Conservation (phyloP, 2,113 vertebrate genomes). For the Struthio camelus region DNA sequence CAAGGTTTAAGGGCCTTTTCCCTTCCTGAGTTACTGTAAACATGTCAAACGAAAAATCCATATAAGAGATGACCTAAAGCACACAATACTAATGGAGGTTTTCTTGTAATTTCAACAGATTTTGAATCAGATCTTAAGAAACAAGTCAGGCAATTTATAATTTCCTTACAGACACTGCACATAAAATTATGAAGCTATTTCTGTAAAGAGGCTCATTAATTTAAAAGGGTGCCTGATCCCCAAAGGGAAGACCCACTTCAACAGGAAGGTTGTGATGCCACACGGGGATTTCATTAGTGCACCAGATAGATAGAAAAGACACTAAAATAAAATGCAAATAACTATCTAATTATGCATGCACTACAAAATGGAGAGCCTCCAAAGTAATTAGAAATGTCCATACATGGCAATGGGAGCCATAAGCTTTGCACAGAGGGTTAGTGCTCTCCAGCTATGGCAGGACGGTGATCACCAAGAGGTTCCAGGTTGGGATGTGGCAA, state of each 20-base stretch:
- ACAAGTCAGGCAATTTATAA: constrained; percentile 9
- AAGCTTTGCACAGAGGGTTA: constrained; percentile 15
- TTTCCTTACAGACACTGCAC: constrained; percentile 43
- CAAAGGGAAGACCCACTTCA: constrained; percentile 57
- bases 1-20: neutral
- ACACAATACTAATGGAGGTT: neutral
- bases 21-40: neutral
- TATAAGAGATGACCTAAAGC: neutral
- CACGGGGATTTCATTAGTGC: constrained; percentile 51
- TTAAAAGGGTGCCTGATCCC: constrained; percentile 55
- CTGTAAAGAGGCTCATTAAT: constrained; percentile 56
- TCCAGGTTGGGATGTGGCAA: neutral
- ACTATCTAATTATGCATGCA: constrained; percentile 52
- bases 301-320: neutral
- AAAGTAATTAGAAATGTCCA: constrained; percentile 51
- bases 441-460: constrained; percentile 20
- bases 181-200: constrained; percentile 44
- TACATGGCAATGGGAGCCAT: constrained; percentile 3
- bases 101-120: neutral
- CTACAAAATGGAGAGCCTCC: constrained; percentile 51
- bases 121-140: neutral
- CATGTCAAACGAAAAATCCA: neutral
- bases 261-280: constrained; percentile 43
- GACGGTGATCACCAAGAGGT: neutral
- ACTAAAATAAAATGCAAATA: constrained; percentile 66